Evolutionary conservation across 2,113 vertebrate genomes (phyloP), one percentile per base, ranked within the genome.

Genomic region (Chaetodon auriga): DNA sequence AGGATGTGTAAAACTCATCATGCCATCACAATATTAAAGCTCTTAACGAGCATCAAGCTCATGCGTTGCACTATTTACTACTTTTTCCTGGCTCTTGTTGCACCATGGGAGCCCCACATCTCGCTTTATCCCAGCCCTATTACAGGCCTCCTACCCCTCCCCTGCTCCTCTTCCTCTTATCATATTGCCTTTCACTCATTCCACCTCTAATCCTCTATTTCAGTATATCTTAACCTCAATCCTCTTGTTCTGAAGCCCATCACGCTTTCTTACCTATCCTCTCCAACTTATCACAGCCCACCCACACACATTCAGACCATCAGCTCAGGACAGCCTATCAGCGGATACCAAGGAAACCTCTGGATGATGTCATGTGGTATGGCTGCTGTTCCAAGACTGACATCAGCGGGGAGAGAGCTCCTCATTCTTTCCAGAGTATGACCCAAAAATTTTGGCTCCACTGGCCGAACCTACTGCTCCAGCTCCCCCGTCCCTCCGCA

Each of bases 351-450:
- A 13, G 79, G 61, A 93, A 87, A 78, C 78, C 88, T 85, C 80
- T 80, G 87, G 60, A 66, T 92, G 94, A 94, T 84, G 88, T 96
- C 94, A 94, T 68, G 2, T 4, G 86, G 87, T 75, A 43, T 36
- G 64, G 85, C 80, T 62, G n/a, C 80, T 6, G 85, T 93, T 91
- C 93, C 93, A 94, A 81, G 45, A 84, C 86, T 91, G 83, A 95
- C 91, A 68, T 95, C 94, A 94, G 72, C 7, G 83, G 86, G 88
- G 58, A 89, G 76, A 81, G 69, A 92, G 43, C 73, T 85, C 85
- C 93, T 96, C 95, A 95, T 80, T 90, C 83, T 96, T 96, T 96
- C 96, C 95, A 95, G 76, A 75, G 83, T 89, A 77, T 62, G 87
- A 93, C 89, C 62, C 54, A 7, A 85, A 64, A 49, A 41, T 75